Evolutionary conservation across 2,113 vertebrate species (phyloP), one percentile per base, ranked within the genome.

Genomic region (Atherinomorus stipes): DNA sequence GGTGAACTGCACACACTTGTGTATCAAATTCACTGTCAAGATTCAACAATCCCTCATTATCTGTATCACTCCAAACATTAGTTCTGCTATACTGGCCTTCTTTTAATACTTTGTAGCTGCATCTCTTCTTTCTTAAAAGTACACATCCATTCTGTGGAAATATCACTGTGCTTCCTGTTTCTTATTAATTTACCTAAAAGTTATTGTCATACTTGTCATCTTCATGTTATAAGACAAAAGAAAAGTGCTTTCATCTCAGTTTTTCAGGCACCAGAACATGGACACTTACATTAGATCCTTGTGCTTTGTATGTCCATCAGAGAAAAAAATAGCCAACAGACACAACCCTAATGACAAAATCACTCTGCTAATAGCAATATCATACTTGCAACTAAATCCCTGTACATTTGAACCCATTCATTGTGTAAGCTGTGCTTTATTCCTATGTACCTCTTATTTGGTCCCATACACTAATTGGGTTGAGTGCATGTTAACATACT

Each of bases 401-500:
- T 40, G 11, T 37, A 37, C 19, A 59, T 53, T 51, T 7, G 26
- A 61, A 45, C 28, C 54, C 4, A 9, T 15, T 42, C 5, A 18
- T 61, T 11, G 56, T 70, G 51, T 53, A 83, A 74, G 74, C 26
- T 64, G 50, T 81, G 78, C 71, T 89, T 77, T 45, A 37, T 47
- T 85, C 18, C 25, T 63, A 67, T 45, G 38, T 40, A 22, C 49
- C 31, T 44, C 37, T 56, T 38, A 58, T 81, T 68, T 71, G 50
- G 34, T 75, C 69, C 42, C 34, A 80, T 11, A 11, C 52, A 54
- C 26, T 34, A 53, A 73, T 63, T 1, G 19, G 53, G 16, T 42
- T 69, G 18, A 54, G 75, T 86, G 85, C 85, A 88, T 87, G 85
- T 92, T 87, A 85, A 81, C 88, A 90, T 71, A 85, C 83, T 78